Evolutionary conservation across 2,797 vertebrate species (phyloP).

Genomic region (Synanceia verrucosa): DNA sequence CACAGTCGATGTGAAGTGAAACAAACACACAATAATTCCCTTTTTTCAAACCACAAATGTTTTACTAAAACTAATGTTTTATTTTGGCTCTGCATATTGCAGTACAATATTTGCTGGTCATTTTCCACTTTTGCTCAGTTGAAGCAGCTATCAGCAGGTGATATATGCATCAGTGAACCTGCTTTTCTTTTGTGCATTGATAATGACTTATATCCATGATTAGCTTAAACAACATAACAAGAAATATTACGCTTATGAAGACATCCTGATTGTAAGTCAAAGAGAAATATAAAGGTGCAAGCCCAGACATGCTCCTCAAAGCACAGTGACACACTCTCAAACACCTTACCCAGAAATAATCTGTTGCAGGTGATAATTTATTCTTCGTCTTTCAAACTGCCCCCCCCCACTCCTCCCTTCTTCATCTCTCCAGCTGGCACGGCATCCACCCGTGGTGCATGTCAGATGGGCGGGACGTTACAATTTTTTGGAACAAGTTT

Average conservation of each 20-base stretch:
- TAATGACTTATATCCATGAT: neutral
- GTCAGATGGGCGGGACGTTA: constrained; percentile 63
- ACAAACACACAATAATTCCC: neutral
- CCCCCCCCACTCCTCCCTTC: neutral
- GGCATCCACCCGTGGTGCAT: constrained; percentile 46
- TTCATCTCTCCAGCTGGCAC: constrained; percentile 64
- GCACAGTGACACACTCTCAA: constrained; percentile 45
- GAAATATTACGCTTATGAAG: neutral
- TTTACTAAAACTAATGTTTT: neutral
- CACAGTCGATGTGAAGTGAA: constrained; percentile 1
- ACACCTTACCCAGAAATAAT: constrained; percentile 68
- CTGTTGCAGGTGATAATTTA: constrained; percentile 74
- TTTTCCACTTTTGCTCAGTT: neutral
- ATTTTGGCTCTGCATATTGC: neutral
- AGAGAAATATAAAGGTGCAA: constrained; percentile 42
- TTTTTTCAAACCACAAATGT: too few species aligned
- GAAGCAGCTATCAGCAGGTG: constrained; percentile 6
- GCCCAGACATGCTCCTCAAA: constrained; percentile 56
- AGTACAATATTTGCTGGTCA: neutral
- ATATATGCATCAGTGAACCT: neutral
- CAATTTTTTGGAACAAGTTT: constrained; percentile 59
- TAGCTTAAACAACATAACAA: constrained; percentile 6
- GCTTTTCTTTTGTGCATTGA: constrained; percentile 3
- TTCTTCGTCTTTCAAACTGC: constrained; percentile 56
- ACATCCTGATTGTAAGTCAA: constrained; percentile 9